Base-by-base conservation (phyloP, 1,140 invertebrate genomes). In the Aphelinus certus region DNA sequence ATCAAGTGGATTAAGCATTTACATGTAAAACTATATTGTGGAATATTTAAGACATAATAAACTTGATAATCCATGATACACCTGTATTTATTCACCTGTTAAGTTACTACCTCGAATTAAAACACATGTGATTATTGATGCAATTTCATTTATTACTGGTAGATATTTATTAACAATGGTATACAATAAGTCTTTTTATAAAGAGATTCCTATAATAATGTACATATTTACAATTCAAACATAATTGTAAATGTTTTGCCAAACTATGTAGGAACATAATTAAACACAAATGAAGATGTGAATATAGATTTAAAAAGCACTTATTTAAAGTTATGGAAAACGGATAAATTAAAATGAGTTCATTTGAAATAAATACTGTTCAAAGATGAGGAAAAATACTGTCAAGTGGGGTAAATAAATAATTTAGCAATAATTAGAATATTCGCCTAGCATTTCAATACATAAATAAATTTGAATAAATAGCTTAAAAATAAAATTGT, bases 41-140 rank as follows among this genome's bases (percentile, higher is more conserved):
- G 53, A 46, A 62, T 60, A 60, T 45, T 7, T 58, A 78, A 62
- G 60, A 64, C 26, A 71, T 79, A 79, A 81, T 80, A 78, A 55
- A 79, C 68, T 66, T 10, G 61, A 61, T 67, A 76, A 76, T 62
- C 42, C 51, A 53, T 9, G 51, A 53, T 26, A 26, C 26, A 26
- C 26, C 26, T 26, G 26, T 26, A 26, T 26, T 26, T 26, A 26
- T 26, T 26, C 26, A 26, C 26, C 26, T 26, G 26, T 26, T 26
- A 26, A 26, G 26, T 26, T 26, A 26, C 26, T 26, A 26, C 26
- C 26, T 26, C 26, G 26, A 26, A 26, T 26, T 26, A 26, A 26
- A 26, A 26, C 26, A 26, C 26, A 26, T 26, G 26, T 0, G 26
- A 26, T 26, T 26, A 26, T 26, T 26, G 26, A 26, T 26, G 26